Percentiles rank a stretch among this genome's conserved stretches.
Conservation (phyloP, 2,113 vertebrate species). For the Micronycteris hirsuta region DNA sequence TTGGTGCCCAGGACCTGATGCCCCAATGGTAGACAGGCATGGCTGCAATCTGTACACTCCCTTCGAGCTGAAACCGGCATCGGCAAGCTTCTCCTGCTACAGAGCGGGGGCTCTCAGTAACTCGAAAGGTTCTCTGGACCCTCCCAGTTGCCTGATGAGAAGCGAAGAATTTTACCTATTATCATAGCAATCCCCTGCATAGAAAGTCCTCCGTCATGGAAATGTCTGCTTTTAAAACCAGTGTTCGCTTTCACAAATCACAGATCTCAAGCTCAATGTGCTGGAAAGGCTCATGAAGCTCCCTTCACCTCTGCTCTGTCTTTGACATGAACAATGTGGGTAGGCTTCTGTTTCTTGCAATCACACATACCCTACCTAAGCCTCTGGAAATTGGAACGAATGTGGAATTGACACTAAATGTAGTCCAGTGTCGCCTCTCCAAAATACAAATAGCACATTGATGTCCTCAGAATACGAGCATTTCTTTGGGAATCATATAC, state of each 20-base stretch:
- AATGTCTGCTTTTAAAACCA: neutral
- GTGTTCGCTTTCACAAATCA: neutral
- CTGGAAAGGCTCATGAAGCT: neutral
- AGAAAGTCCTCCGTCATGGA: neutral
- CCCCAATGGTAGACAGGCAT: constrained; percentile 13
- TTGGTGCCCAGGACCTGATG: constrained; percentile 38
- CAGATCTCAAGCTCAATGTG: neutral
- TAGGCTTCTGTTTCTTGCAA: neutral
- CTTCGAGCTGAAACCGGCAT: neutral
- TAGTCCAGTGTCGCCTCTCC: neutral
- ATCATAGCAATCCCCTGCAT: neutral
- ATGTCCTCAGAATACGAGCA: neutral
- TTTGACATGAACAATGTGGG: neutral
- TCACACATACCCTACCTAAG: neutral
- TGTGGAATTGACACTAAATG: neutral
- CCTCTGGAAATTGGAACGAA: neutral
- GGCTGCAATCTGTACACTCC: neutral
- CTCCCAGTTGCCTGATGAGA: neutral
- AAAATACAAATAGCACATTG: neutral
- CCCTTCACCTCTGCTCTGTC: neutral
- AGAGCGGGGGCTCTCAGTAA: neutral
- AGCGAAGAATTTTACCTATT: neutral
- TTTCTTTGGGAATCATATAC: constrained; percentile 1
- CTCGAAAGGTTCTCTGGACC: neutral
- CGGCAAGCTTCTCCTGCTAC: neutral